Conservation (phyloP, 2,888 invertebrate species). For the Zaprionus lineosus region DNA sequence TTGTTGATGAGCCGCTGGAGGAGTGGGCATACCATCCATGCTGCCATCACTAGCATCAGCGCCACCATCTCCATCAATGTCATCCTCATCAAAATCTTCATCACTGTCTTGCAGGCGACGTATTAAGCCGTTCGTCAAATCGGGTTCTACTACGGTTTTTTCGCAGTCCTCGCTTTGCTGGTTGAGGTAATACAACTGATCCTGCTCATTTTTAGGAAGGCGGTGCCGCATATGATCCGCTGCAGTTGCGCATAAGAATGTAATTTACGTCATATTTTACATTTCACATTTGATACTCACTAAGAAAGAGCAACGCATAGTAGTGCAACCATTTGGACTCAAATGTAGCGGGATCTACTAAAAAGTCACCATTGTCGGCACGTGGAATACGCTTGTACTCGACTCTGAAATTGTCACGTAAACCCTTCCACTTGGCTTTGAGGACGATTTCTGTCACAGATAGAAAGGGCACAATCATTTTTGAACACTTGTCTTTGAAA, state of each 20-base stretch:
- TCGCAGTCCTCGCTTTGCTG: constrained; percentile 80
- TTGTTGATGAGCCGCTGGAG: constrained; percentile 68
- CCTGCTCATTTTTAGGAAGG: constrained; percentile 80
- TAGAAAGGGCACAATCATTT: too few species aligned
- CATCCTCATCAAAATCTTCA: constrained; percentile 81
- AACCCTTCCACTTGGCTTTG: constrained; percentile 83
- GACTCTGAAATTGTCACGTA: constrained; percentile 83
- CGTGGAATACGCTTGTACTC: constrained; percentile 83
- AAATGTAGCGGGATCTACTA: constrained; percentile 81
- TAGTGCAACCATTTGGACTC: constrained; percentile 83
- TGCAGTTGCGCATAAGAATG: constrained; percentile 31
- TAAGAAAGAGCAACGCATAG: constrained; percentile 81
- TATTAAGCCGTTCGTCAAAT: constrained; percentile 81
- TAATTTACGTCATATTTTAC: neutral
- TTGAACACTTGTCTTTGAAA: neutral
- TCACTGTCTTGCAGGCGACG: constrained; percentile 81
- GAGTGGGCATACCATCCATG: constrained; percentile 57
- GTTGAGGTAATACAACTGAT: constrained; percentile 78
- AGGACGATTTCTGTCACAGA: constrained; percentile 79
- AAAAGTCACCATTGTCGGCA: constrained; percentile 80
- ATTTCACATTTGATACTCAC: constrained; percentile 63
- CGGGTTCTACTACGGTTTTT: constrained; percentile 82
- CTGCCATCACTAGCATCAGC: constrained; percentile 52
- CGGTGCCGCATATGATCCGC: constrained; percentile 83
- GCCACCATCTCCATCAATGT: constrained; percentile 70